Evolutionary conservation across 2,113 vertebrate species (phyloP).

Genomic region (Atlantisia rogersi): DNA sequence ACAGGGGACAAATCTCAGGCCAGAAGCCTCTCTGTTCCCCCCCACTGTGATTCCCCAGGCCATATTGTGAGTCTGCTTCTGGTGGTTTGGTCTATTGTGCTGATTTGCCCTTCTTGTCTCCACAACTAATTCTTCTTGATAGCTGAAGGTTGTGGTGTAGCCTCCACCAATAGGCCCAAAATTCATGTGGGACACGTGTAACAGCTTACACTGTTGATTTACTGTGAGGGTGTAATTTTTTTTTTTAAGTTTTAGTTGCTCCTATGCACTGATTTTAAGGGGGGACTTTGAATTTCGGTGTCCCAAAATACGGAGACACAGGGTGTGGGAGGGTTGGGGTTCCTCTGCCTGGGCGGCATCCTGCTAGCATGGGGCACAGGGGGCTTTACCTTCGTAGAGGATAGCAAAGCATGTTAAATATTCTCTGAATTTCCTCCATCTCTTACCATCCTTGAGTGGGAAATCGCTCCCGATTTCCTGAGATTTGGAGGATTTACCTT

Average conservation of each 20-base stretch:
- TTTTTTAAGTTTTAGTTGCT: not conserved
- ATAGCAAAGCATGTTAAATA: slow-evolving; percentile 3
- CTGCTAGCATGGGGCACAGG: not conserved
- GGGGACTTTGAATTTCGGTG: not conserved
- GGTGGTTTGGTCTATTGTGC: not conserved
- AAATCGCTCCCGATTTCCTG: slow-evolving; percentile 11
- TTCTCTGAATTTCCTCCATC: slow-evolving; percentile 3
- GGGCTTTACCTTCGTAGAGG: not conserved
- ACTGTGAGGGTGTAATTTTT: not conserved
- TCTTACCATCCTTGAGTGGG: not conserved
- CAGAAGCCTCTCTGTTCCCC: not conserved
- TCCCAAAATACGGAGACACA: not conserved
- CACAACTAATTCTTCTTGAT: not conserved
- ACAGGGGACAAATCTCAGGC: not conserved
- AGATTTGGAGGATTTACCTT: not conserved
- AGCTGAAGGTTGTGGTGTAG: not conserved
- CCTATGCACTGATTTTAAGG: not conserved
- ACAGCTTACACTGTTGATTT: not conserved
- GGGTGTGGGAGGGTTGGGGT: not conserved
- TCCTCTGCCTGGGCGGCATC: not conserved
- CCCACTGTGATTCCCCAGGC: not conserved
- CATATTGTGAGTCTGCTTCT: not conserved
- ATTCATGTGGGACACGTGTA: not conserved
- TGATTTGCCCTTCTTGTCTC: not conserved
- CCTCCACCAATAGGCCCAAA: not conserved